Base-by-base conservation (phyloP, 2,797 vertebrate genomes). In the Poecilia wingei region DNA sequence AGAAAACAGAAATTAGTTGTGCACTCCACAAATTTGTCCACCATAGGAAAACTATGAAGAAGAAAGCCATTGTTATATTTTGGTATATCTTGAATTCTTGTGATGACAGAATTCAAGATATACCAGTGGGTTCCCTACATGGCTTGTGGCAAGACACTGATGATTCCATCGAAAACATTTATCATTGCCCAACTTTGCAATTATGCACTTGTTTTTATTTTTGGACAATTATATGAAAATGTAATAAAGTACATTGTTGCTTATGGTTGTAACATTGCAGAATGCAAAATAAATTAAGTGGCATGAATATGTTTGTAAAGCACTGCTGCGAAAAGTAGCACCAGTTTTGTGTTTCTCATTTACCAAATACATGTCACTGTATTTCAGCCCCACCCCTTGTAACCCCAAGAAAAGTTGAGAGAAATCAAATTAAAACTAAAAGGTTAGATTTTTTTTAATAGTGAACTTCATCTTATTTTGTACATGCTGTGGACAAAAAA, bases 351-450 rank as follows among this genome's bases (percentile, higher is more conserved):
- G 39, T 41, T 36, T 77, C 2, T 61, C 64, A 66, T 76, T 73
- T 57, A 61, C 20, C 57, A 22, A 74, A 66, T 22, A 20, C 61
- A 39, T 1, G 4, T 59, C 28, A 31, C 13, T 59, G n/a, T 6
- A 13, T 28, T 28, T 57, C 8, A 10, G 46, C 16, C 16, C 4
- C 9, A 57, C 25, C 9, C 9, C 9, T n/a, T 55, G 0, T 3
- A 22, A 1, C 49, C 49, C 6, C 6, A 6, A 53, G 22, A 53
- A 22, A 57, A 12, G 16, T 61, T 61, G 28, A 25, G 9, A 68
- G 64, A 36, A 68, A 41, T 39, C 36, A 68, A 68, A 41, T 72
- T 64, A 74, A 66, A 79, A 45, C 36, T 64, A 57, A 72, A 6
- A 3, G 4, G 55, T 74, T 61, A 76, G 43, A 51, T 81, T 51